Evolutionary conservation across 2,113 vertebrate genomes (phyloP).

Genomic region (Atractosteus spatula): DNA sequence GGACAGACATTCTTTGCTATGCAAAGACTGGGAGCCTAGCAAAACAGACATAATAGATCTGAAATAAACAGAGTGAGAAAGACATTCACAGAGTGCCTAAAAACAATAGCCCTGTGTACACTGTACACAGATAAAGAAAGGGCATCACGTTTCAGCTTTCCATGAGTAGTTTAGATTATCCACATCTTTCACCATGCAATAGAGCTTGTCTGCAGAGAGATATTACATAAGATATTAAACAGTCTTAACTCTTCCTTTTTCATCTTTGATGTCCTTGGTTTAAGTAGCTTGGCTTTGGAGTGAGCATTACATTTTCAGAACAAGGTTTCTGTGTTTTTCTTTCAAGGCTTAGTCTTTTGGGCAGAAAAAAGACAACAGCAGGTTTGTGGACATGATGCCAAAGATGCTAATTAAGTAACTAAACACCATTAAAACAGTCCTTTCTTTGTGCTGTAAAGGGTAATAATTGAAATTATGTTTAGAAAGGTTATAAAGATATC

Average conservation of each 20-base stretch:
- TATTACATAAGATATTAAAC: slow-evolving; percentile 1
- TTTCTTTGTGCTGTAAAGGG: neutral
- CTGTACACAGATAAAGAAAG: slow-evolving; percentile 46
- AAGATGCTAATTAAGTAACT: neutral
- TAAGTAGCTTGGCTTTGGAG: neutral
- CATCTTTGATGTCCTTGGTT: neutral
- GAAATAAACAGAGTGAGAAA: slow-evolving; percentile 39
- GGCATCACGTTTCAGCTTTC: slow-evolving; percentile 40
- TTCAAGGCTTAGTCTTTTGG: neutral
- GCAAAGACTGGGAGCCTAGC: slow-evolving; percentile 24
- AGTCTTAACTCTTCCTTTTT: neutral
- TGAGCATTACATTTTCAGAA: neutral
- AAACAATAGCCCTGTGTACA: slow-evolving; percentile 43
- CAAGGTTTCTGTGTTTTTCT: neutral
- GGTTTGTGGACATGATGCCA: neutral
- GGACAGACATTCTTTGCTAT: slow-evolving; percentile 21
- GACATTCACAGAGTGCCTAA: slow-evolving; percentile 34
- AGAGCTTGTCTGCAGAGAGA: neutral
- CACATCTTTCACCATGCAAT: neutral
- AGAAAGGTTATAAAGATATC: neutral
- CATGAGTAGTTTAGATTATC: slow-evolving; percentile 20
- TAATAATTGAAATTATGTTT: neutral
- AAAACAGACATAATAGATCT: slow-evolving; percentile 28
- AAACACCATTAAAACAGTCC: neutral
- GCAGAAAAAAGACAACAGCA: neutral